Base-by-base conservation (phyloP, 2,888 invertebrate species). In the Rhagonycha fulva region DNA sequence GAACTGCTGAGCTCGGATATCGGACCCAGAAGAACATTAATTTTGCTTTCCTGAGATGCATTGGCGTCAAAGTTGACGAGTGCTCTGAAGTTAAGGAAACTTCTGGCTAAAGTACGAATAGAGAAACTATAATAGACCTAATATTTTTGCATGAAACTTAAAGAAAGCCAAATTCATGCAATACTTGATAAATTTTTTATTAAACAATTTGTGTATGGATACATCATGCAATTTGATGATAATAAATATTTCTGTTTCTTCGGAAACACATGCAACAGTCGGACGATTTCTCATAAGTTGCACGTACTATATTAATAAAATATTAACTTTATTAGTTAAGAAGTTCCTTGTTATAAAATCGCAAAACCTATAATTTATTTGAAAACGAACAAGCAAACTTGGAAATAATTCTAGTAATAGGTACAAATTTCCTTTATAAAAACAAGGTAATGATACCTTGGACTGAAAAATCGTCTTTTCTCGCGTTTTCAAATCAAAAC, bases 21-120 rank as follows among this genome's bases (percentile, higher is more conserved):
- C 99, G 93, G 85, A 98, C 98, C 96, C 98, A 99, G 95, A 99
- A 99, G 94, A 99, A 99, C 99, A 99, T 99, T 90, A 99, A 93
- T 92, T 99, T 99, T 82, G 99, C 99, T 90, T 99, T 99, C 88
- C 99, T 94, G 86, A 99, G 95, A 91, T 99, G 99, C 97, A 99
- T 98, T 88, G 99, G 99, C 84, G 99, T 99, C 90, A 99, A 91
- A 86, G 98, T 98, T 88, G 96, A 95, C 90, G 96, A 96, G 94
- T 96, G 91, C 93, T 94, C 89, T 87, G 95, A 91, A 93, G 94
- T 96, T 92, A 96, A 94, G 93, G 94, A 91, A 89, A 91, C 85
- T 87, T 87, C 85, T 83, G 83, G 83, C 86, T 86, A 82, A 74
- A 83, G 80, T 79, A 77, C 79, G 81, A 77, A 79, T 73, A 83